Evolutionary conservation across 2,113 vertebrate genomes (phyloP).

Genomic region (Brachypodius melanocephalos): DNA sequence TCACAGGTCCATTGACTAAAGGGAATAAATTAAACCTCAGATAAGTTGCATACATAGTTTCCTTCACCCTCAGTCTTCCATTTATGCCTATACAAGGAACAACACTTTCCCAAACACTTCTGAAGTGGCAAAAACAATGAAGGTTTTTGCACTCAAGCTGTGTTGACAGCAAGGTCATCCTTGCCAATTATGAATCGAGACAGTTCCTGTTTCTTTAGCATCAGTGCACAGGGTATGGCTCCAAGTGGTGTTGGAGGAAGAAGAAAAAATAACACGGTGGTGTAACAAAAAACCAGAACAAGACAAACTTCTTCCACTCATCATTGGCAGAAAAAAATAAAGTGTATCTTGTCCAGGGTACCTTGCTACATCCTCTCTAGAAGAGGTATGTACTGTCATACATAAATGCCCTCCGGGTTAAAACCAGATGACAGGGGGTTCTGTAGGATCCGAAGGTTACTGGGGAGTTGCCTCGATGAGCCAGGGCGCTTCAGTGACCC

Average conservation of each 20-base stretch:
- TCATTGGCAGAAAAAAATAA: slow-evolving; percentile 58
- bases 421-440: slow-evolving; percentile 87
- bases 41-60: slow-evolving; percentile 21
- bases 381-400: slow-evolving; percentile 76
- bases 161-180: slow-evolving; percentile 48
- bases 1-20: slow-evolving; percentile 61
- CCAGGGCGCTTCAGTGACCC: slow-evolving; percentile 90
- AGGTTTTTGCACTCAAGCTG: slow-evolving; percentile 61
- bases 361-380: slow-evolving; percentile 45
- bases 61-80: slow-evolving; percentile 62
- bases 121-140: slow-evolving; percentile 52
- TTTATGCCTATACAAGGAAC: slow-evolving; percentile 54
- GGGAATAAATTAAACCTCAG: slow-evolving; percentile 77
- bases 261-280: not conserved
- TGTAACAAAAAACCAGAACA: not conserved
- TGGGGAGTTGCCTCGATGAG: slow-evolving; percentile 80
- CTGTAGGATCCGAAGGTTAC: slow-evolving; percentile 89
- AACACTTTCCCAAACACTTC: slow-evolving; percentile 68
- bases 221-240: slow-evolving; percentile 73
- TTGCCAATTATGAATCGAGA: slow-evolving; percentile 13
- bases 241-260: slow-evolving; percentile 47
- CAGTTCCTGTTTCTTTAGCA: slow-evolving; percentile 52
- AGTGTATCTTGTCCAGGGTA: slow-evolving; percentile 31
- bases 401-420: slow-evolving; percentile 97
- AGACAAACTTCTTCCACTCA: slow-evolving; percentile 20